Percentiles rank a stretch among this genome's conserved stretches.
Evolutionary conservation across 1,140 invertebrate species (phyloP).

Genomic region (Paraescarpia echinospica): DNA sequence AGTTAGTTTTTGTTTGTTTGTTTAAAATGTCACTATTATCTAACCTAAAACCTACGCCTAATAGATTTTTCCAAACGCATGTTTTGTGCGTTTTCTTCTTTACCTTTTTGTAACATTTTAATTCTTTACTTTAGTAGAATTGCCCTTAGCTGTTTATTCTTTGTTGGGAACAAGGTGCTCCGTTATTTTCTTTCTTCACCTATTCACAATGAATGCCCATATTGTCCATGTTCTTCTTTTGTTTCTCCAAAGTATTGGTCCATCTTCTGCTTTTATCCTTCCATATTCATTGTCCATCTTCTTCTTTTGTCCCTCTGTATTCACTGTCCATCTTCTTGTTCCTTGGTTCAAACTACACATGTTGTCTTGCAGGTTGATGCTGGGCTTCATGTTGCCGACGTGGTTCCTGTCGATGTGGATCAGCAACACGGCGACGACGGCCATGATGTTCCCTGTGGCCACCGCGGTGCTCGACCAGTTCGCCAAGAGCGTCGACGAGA

Average conservation of each 20-base stretch:
- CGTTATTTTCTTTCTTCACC: neutral
- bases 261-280: too few relatives aligned
- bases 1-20: too few relatives aligned
- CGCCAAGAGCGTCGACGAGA: neutral
- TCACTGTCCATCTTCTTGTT: too few relatives aligned
- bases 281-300: neutral
- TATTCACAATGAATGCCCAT: neutral
- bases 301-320: neutral
- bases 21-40: too few relatives aligned
- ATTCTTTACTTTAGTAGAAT: too few relatives aligned
- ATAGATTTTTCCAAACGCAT: too few relatives aligned
- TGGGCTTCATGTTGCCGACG: constrained; percentile 55
- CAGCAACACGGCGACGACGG: constrained; percentile 55
- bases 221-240: too few relatives aligned
- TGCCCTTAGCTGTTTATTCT: neutral
- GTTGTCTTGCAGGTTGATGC: constrained; percentile 40
- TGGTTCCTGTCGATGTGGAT: constrained; percentile 61
- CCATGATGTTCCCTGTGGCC: constrained; percentile 57
- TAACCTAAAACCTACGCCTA: too few relatives aligned
- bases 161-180: too few relatives aligned
- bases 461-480: constrained; percentile 45
- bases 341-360: neutral
- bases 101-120: too few relatives aligned
- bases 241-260: too few relatives aligned
- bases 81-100: too few relatives aligned